These are phyloP conservation scores for Bombus terrestris DNA, from an alignment of 1,140 invertebrate genomes.

Conservation along the genomic window DNA sequence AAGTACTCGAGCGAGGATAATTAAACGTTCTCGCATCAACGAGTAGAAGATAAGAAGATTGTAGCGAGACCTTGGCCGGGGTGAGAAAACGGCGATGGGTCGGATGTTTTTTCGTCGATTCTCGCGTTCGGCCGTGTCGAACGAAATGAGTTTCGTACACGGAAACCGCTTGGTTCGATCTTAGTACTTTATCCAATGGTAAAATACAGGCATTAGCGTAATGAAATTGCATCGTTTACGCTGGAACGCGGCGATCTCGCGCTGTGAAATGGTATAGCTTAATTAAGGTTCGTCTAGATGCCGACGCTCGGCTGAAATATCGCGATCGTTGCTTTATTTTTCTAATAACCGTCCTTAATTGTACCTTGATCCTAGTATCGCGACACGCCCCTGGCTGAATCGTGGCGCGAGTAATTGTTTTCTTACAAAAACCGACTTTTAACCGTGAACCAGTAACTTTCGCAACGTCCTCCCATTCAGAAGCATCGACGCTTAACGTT, in stretches of 20 bases:
- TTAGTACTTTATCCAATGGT: not conserved
- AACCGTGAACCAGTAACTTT: not conserved
- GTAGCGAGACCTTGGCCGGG: too few species aligned
- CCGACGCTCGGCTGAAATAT: not conserved
- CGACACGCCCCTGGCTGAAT: not conserved
- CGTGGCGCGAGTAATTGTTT: not conserved
- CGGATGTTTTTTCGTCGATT: not conserved
- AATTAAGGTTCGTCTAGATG: conserved; percentile 15
- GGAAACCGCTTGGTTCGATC: not conserved
- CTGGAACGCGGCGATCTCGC: not conserved
- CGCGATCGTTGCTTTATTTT: conserved; percentile 11
- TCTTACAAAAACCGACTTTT: not conserved
- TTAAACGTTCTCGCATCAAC: not conserved
- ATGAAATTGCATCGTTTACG: conserved; percentile 34
- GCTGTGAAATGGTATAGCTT: conserved; percentile 13
- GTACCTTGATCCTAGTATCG: not conserved
- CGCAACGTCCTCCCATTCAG: not conserved
- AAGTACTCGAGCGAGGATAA: not conserved
- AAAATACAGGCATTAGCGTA: conserved; percentile 27
- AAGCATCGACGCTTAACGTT: too few species aligned
- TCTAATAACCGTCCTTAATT: not conserved
- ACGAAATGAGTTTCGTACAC: conserved; percentile 7
- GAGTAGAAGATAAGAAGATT: not conserved
- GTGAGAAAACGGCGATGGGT: not conserved
- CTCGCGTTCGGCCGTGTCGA: not conserved